These are phyloP conservation scores for Seira musarum DNA, from an alignment of 2,888 invertebrate species.

Conservation along the genomic window DNA sequence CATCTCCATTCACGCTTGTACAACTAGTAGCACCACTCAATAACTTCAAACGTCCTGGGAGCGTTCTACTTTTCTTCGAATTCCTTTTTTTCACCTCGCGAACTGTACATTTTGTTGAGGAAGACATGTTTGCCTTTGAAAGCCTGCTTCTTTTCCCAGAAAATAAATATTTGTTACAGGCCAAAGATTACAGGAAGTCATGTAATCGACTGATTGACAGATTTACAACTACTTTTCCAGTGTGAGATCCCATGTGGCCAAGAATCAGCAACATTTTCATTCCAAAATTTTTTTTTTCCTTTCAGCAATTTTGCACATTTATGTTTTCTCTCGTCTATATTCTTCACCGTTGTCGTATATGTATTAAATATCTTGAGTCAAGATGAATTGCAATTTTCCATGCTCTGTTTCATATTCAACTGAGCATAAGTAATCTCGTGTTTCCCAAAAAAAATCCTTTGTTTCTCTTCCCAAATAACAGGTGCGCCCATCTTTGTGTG, in stretches of 20 bases:
- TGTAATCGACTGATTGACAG: conserved; percentile 39
- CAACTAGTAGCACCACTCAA: conserved; percentile 40
- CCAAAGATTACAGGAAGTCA: conserved; percentile 38
- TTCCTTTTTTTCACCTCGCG: conserved; percentile 69
- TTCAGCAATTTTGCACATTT: no score
- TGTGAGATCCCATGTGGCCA: neutral
- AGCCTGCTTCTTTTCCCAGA: neutral
- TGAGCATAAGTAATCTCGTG: conserved; percentile 32
- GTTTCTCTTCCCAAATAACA: neutral
- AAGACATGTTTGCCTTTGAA: conserved; percentile 37
- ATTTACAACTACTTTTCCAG: neutral
- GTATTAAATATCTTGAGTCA: neutral
- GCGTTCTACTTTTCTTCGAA: conserved; percentile 68
- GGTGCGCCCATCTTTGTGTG: neutral
- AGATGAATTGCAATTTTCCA: conserved; percentile 57
- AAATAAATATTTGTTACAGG: conserved; percentile 9
- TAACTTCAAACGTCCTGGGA: conserved; percentile 66
- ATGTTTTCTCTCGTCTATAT: neutral
- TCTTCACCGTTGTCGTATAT: neutral
- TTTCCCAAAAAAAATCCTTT: neutral
- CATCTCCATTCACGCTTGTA: conserved; percentile 21
- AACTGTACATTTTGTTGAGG: conserved; percentile 64
- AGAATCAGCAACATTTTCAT: neutral
- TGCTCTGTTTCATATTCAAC: conserved; percentile 53
- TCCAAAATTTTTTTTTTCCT: neutral